Conservation (phyloP, 1,140 invertebrate species). For the Eriocheir sinensis region DNA sequence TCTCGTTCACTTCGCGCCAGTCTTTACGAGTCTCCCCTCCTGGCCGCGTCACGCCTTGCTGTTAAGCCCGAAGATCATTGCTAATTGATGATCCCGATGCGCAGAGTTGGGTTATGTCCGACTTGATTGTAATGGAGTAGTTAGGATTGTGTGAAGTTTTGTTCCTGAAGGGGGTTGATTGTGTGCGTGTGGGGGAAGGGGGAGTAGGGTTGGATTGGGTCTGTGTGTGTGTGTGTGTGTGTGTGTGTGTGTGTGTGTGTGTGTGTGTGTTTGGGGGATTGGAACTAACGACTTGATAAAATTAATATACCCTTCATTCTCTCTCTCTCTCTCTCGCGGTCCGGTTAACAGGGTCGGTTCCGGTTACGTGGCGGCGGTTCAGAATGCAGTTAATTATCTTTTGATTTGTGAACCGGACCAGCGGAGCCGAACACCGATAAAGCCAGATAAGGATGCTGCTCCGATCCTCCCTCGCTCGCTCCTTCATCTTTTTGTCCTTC, state of each 20-base stretch:
- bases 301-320: background rate
- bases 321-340: background rate
- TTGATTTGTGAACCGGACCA: background rate
- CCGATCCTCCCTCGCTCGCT: background rate
- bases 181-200: constrained; percentile 26
- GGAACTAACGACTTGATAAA: background rate
- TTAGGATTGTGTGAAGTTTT: background rate
- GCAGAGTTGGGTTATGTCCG: background rate
- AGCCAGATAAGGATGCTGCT: background rate
- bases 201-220: background rate
- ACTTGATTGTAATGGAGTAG: background rate
- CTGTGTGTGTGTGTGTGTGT: background rate
- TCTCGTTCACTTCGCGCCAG: background rate
- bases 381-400: background rate
- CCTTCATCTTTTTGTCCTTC: no score
- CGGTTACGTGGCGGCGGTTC: no score
- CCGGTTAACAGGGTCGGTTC: background rate
- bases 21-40: background rate
- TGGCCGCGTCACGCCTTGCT: background rate
- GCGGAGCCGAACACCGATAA: background rate
- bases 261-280: background rate
- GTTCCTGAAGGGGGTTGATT: background rate
- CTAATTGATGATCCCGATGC: background rate
- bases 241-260: constrained; percentile 28
- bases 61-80: background rate